phyloP scores from a whole-genome alignment of 2,888 invertebrate species.

The Microctonus brassicae region DNA sequence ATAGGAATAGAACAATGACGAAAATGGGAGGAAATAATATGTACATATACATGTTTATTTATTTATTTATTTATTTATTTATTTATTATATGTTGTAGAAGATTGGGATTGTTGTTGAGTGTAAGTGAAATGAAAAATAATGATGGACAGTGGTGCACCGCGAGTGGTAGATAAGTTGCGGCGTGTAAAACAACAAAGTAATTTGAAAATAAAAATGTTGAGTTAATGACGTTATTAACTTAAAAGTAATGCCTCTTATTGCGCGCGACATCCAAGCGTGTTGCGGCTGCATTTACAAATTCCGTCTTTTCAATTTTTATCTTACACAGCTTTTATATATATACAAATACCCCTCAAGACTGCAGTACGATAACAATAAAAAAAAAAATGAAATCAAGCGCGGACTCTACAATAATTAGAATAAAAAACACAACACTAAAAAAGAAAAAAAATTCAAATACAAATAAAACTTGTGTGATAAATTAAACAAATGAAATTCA shows the following conservation, averaged over 20 bases:
- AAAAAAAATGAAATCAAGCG: background rate
- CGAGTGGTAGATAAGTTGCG: conserved; percentile 17
- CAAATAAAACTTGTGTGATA: too few species aligned
- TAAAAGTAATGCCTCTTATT: conserved; percentile 48
- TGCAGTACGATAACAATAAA: background rate
- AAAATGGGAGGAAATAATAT: background rate
- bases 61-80: background rate
- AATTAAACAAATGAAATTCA: too few species aligned
- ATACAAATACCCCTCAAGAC: too few species aligned
- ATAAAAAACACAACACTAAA: too few species aligned
- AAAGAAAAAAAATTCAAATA: too few species aligned
- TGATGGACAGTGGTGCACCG: background rate
- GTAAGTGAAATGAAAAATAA: conserved; percentile 18
- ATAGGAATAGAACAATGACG: background rate
- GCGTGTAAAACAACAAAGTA: conserved; percentile 1
- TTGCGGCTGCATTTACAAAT: background rate
- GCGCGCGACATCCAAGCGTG: conserved; percentile 31
- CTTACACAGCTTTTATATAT: background rate
- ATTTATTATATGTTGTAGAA: background rate
- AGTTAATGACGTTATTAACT: conserved; percentile 52
- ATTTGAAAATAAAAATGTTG: conserved; percentile 10
- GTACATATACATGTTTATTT: background rate
- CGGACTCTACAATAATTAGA: too few species aligned
- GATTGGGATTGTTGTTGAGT: background rate
- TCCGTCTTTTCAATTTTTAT: background rate